A percentile compares a stretch with the other conserved stretches of the same genome.
phyloP scores from a whole-genome alignment of 1,140 invertebrate genomes.

The Zaprionus taronus region DNA sequence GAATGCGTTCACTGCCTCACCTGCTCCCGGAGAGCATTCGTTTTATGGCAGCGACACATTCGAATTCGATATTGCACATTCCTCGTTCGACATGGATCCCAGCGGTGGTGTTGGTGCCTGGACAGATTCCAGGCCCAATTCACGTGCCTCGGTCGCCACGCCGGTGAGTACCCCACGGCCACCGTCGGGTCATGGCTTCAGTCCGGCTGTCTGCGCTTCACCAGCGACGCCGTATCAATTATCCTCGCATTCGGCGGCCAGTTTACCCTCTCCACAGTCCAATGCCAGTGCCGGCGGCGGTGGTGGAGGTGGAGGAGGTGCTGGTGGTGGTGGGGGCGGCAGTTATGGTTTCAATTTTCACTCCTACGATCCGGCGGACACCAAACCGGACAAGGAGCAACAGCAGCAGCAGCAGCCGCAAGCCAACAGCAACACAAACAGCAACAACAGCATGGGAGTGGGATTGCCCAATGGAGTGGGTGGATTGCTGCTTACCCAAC shows the following conservation, averaged over 20 bases:
- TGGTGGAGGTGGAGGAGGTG: slow-evolving; percentile 59
- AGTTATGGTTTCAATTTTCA: slow-evolving; percentile 75
- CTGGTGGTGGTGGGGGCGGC: slow-evolving; percentile 40
- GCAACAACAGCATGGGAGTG: slow-evolving; percentile 44
- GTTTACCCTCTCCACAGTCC: slow-evolving; percentile 82
- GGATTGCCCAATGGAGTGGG: slow-evolving; percentile 61
- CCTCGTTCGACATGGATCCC: slow-evolving; percentile 81
- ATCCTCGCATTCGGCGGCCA: slow-evolving; percentile 78
- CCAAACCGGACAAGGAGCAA: slow-evolving; percentile 69
- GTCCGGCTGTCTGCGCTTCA: slow-evolving; percentile 82
- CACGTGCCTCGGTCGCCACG: slow-evolving; percentile 79
- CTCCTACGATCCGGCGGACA: slow-evolving; percentile 66
- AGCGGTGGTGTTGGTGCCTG: slow-evolving; percentile 72
- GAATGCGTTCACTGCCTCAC: slow-evolving; percentile 72
- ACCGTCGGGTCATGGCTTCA: slow-evolving; percentile 82
- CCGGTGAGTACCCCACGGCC: slow-evolving; percentile 81
- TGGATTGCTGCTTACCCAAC: slow-evolving; percentile 52
- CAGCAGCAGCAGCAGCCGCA: slow-evolving; percentile 59
- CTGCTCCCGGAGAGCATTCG: slow-evolving; percentile 64
- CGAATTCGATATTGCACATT: slow-evolving; percentile 83
- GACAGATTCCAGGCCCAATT: slow-evolving; percentile 83
- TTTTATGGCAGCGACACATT: slow-evolving; percentile 74
- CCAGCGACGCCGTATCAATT: slow-evolving; percentile 82
- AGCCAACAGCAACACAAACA: slow-evolving; percentile 55
- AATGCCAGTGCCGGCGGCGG: slow-evolving; percentile 84